Evolutionary conservation across 2,888 invertebrate genomes (phyloP), one percentile per base, ranked within the genome.

Genomic region (Tachina lurida): DNA sequence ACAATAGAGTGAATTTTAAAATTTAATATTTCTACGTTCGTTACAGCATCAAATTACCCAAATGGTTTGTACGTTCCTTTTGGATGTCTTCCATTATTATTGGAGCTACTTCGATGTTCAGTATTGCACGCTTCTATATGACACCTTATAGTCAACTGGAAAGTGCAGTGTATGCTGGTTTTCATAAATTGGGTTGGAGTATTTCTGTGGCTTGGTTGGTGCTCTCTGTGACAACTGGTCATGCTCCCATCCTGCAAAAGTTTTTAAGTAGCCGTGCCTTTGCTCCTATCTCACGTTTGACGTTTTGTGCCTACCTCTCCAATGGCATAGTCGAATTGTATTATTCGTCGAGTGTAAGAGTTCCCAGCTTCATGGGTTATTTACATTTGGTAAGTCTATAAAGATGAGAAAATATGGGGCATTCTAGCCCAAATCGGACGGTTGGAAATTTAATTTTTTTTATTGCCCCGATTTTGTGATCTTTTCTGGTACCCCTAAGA

Each of bases 281-380:
- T 88, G 94, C 94, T 43, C 95, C 96, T 0, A 92, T 96, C 19
- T 95, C 95, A 86, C 94, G 96, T 88, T 91, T 96, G 79, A 96
- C 96, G 0, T 96, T 95, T 90, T 95, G 95, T 88, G 95, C 96
- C 1, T 96, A 96, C 91, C 93, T 96, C 71, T 94, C 95, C 45
- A 96, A 96, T 90, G 96, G 96, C 4, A 93, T 96, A 31, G 94
- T 96, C 0, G 96, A 95, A 90, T 91, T 96, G 82, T 95, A 95
- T 91, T 94, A 94, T 88, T 93, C 94, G 7, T 95, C 95, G 1
- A 94, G 94, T 67, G 88, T 95, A 58, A 93, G 95, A 89, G 93
- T 94, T 90, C 95, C 95, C 1, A 91, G 94, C 62, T 94, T 95
- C 89, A 93, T 96, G 88, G 95, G 94, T 63, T 94, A 94, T 89